phyloP scores from a whole-genome alignment of 2,113 vertebrate genomes.

The Emydura subglobosa region DNA sequence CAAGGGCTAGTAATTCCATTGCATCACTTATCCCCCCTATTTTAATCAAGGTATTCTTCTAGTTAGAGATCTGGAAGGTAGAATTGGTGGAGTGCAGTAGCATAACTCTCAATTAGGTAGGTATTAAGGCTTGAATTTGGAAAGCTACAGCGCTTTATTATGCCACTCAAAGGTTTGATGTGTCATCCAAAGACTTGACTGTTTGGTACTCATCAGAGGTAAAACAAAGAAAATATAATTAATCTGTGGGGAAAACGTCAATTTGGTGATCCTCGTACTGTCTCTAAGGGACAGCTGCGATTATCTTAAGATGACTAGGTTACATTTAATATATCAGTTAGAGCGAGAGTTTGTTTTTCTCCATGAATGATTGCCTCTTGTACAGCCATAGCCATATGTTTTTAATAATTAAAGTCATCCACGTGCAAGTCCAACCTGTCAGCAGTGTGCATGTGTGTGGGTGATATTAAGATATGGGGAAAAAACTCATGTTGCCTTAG shows the following conservation, averaged over 20 bases:
- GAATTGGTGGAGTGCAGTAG: neutral
- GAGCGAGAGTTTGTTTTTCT: neutral
- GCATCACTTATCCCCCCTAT: neutral
- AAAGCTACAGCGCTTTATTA: neutral
- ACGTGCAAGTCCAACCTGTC: fast-evolving
- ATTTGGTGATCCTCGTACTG: neutral
- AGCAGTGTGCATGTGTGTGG: fast-evolving
- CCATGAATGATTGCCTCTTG: neutral
- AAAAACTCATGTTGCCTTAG: fast-evolving
- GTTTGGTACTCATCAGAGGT: neutral
- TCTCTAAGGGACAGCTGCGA: neutral
- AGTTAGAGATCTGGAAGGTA: neutral
- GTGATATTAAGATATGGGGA: neutral
- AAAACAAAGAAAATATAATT: neutral
- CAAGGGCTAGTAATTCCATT: neutral
- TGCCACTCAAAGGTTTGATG: neutral
- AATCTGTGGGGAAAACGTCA: neutral
- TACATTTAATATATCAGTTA: neutral
- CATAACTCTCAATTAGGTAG: neutral
- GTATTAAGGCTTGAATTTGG: neutral
- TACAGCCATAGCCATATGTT: neutral
- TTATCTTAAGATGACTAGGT: neutral
- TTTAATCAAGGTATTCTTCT: neutral
- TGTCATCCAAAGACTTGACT: neutral
- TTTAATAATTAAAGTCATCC: neutral